Conservation (phyloP, 2,888 invertebrate species). For the Aquatica leii region DNA sequence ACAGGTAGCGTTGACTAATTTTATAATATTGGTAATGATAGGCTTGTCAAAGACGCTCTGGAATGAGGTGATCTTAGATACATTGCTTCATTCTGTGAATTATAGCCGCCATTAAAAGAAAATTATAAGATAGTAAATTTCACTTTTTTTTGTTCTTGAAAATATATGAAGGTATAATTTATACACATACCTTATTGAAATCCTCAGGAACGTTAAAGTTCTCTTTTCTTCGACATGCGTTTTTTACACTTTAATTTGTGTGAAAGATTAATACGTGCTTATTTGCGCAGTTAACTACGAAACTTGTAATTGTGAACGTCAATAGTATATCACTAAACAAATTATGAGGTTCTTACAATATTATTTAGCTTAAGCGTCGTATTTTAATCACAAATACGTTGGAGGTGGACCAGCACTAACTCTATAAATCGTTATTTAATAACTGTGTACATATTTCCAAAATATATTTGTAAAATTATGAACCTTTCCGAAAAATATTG, state of each 20-base stretch:
- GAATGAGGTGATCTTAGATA: constrained; percentile 38
- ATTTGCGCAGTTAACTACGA: not conserved
- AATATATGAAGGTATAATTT: constrained; percentile 13
- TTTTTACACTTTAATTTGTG: not conserved
- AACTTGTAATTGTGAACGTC: constrained; percentile 3
- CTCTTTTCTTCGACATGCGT: not conserved
- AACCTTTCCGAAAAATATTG: too few relatives aligned
- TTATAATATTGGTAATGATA: constrained; percentile 55
- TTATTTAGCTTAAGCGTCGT: not conserved
- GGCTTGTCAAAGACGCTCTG: constrained; percentile 45
- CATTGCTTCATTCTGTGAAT: constrained; percentile 37
- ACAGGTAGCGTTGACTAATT: constrained; percentile 56
- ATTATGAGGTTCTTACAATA: constrained; percentile 5
- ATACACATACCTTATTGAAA: constrained; percentile 10
- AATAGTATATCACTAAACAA: constrained; percentile 4
- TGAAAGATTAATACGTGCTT: constrained; percentile 4
- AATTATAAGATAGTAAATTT: constrained; percentile 15
- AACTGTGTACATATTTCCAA: too few relatives aligned
- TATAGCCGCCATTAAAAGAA: constrained; percentile 33
- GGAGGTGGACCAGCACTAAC: not conserved
- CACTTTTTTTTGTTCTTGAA: constrained; percentile 12
- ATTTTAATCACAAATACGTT: constrained; percentile 1
- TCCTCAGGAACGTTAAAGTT: constrained; percentile 3
- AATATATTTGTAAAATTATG: too few relatives aligned
- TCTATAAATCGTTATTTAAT: constrained; percentile 5